A percentile compares a stretch with the other conserved stretches of the same genome.
Conservation (phyloP, 1,140 invertebrate genomes). For the Aphis gossypii region DNA sequence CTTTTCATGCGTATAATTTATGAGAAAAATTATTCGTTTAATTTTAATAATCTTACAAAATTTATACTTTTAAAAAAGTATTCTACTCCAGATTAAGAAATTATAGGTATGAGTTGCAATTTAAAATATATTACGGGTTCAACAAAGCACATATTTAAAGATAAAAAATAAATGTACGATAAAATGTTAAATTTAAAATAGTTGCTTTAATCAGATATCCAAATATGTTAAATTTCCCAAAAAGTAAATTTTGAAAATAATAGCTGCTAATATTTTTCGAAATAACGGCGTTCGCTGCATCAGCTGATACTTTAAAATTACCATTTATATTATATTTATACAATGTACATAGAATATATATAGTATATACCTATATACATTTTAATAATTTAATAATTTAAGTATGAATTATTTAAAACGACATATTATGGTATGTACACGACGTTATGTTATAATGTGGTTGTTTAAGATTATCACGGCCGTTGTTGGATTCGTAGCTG, state of each 20-base stretch:
- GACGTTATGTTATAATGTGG: too few relatives aligned
- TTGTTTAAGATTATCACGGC: too few relatives aligned
- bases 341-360: too few relatives aligned
- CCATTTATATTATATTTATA: too few relatives aligned
- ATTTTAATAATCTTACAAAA: neutral
- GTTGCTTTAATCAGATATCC: neutral
- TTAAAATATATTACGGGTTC: neutral
- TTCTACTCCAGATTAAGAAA: neutral
- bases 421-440: too few relatives aligned
- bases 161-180: neutral
- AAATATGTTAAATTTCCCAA: neutral
- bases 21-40: neutral
- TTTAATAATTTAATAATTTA: too few relatives aligned
- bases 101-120: neutral
- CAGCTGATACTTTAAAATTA: neutral
- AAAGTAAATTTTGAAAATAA: neutral
- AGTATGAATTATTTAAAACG: too few relatives aligned
- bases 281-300: neutral
- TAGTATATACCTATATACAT: too few relatives aligned
- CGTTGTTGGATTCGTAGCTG: too few relatives aligned
- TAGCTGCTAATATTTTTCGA: neutral
- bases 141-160: neutral
- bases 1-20: neutral
- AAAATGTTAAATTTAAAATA: neutral
- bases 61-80: neutral